Evolutionary conservation across 1,140 invertebrate genomes (phyloP), one percentile per base, ranked within the genome.

Genomic region (Neodiprion virginianus): DNA sequence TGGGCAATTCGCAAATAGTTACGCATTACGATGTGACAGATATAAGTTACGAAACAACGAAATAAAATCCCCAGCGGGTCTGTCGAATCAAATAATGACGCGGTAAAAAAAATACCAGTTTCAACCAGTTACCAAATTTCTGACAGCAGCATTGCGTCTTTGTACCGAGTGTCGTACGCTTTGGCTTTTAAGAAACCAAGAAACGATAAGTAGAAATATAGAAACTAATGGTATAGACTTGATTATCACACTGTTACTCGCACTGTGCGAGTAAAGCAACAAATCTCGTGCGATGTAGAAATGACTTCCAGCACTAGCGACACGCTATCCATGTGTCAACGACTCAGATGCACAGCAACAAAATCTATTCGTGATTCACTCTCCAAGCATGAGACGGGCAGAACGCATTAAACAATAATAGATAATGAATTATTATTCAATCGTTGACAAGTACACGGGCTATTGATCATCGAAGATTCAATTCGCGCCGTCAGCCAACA

Each of bases 361-460:
- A 40, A 40, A 40, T 5, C n/a, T 61, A 12, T 61, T 61, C 11
- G 2, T 61, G 53, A 61, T 61, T 61, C 53, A 61, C 53, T n/a
- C 53, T 3, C n/a, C 53, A n/a, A 61, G n/a, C 53, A n/a, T 61
- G 53, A 61, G 11, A n/a, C 53, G n/a, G 53, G 53, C 1, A 40
- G 17, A n/a, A 61, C 53, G 53, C 53, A 61, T 61, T 61, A 61
- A 61, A 61, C 8, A 61, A 61, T n/a, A n/a, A 61, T 61, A 61
- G n/a, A 61, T n/a, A n/a, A 61, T 61, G n/a, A 61, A 4, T 61
- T 61, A 61, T n/a, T 61, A n/a, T 61, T 61, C 53, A 61, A n/a
- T 61, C 53, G 11, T 61, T 8, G 11, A 12, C 53, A 12, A 61
- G n/a, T 61, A n/a, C 53, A 12, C 8, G n/a, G 53, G 53, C n/a